Evolutionary conservation across 2,797 vertebrate genomes (phyloP), one percentile per base, ranked within the genome.

Genomic region (Malacoraja senta): DNA sequence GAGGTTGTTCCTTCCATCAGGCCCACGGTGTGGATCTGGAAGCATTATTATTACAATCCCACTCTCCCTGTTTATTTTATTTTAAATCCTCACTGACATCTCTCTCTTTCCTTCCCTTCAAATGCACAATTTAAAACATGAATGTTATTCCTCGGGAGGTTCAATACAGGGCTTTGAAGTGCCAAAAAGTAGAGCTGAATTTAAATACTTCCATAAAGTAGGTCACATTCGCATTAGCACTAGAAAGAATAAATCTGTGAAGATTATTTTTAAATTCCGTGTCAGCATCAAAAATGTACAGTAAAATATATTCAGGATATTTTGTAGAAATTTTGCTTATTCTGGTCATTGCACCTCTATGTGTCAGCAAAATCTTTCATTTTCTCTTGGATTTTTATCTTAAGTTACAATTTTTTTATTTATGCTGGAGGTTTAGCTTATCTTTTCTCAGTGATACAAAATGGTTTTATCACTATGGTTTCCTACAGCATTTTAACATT

Each of bases 171-270:
- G n/a, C n/a, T 65, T 32, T 68, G 61, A 35, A 68, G 35, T 88
- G 63, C 13, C n/a, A 9, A 21, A 88, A 86, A 13, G 15, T 17
- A 61, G 53, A 61, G 3, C 61, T 88, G 61, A 88, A 68, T 21
- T 68, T 65, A 65, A 88, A 65, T 65, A 35, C 29, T 88, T 88
- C 35, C n/a, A 88, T 63, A 88, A 86, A 88, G 84, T 88, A 88
- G 84, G 61, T 65, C 84, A 88, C 61, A 32, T 88, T 19, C 29
- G 19, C 13, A 35, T 32, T 21, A 88, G 58, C 84, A 88, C 63
- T 19, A 21, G 15, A 88, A 65, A 32, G n/a, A 44, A 24, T 26
- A 65, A 65, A 65, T 88, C 61, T 29, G 17, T 19, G 84, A 32
- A n/a, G 61, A 29, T 19, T n/a, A 61, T 86, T 63, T 63, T 32